Conservation (phyloP, 2,888 invertebrate genomes). For the Trissonchulus sp. region DNA sequence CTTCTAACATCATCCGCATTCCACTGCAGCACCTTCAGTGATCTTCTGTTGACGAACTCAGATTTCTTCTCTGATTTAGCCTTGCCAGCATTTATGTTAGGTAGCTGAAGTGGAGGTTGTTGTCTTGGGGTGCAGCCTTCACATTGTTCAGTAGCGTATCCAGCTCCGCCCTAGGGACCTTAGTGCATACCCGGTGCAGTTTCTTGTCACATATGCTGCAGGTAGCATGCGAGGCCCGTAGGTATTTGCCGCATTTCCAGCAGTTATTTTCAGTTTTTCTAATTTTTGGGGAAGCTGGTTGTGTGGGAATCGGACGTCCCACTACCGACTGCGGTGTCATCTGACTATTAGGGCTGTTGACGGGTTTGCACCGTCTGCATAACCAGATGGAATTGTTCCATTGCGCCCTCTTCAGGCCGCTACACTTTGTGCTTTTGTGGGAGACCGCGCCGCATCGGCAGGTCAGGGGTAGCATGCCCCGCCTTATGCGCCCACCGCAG, state of each 20-base stretch:
- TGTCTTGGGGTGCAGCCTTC: neutral
- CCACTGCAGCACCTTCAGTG: neutral
- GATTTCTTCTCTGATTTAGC: neutral
- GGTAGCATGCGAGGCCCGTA: neutral
- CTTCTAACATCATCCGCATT: neutral
- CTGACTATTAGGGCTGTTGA: neutral
- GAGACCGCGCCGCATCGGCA: neutral
- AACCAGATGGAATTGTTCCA: neutral
- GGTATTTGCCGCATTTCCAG: neutral
- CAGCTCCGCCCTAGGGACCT: neutral
- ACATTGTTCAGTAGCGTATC: slow-evolving; percentile 7
- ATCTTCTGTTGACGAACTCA: neutral
- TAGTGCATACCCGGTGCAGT: neutral
- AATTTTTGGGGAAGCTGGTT: neutral
- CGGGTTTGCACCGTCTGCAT: neutral
- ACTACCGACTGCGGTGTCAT: too few relatives aligned
- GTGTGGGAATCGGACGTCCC: neutral
- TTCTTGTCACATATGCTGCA: neutral
- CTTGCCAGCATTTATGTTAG: neutral
- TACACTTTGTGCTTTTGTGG: neutral
- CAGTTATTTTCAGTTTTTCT: neutral
- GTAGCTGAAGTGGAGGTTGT: neutral
- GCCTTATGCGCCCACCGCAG: too few relatives aligned
- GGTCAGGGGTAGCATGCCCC: too few relatives aligned
- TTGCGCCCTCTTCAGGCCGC: neutral